Evolutionary conservation across 2,797 vertebrate species (phyloP).

Genomic region (Muscicapa comitata): DNA sequence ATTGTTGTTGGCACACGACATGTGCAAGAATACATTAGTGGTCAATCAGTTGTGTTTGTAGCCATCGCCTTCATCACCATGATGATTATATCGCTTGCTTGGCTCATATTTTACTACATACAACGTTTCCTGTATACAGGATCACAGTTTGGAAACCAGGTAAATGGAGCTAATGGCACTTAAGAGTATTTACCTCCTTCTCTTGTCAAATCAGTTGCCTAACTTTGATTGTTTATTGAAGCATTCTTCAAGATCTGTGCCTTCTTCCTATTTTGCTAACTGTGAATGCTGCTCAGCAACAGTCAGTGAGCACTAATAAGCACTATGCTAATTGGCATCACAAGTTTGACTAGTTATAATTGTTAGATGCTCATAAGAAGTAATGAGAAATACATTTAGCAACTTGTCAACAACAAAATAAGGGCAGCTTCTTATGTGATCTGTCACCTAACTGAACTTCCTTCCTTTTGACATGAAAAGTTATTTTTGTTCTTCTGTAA

Average conservation of each 20-base stretch:
- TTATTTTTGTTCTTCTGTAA: background rate
- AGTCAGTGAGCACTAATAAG: background rate
- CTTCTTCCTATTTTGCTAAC: background rate
- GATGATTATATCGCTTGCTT: constrained; percentile 81
- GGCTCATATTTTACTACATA: constrained; percentile 82
- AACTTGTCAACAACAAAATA: background rate
- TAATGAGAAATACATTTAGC: background rate
- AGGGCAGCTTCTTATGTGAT: background rate
- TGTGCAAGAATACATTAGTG: constrained; percentile 74
- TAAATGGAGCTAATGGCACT: constrained; percentile 43
- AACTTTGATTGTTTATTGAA: background rate
- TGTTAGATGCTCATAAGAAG: background rate
- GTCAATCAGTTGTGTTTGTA: constrained; percentile 81
- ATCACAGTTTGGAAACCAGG: constrained; percentile 80
- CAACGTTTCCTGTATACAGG: constrained; percentile 80
- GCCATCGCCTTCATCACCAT: constrained; percentile 82
- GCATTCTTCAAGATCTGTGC: background rate
- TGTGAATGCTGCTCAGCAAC: background rate
- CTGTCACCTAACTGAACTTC: constrained; percentile 11
- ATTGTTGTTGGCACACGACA: constrained; percentile 76
- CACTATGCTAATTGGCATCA: background rate
- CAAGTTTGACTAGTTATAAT: constrained; percentile 8
- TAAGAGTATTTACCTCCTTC: background rate
- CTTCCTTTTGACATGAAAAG: background rate
- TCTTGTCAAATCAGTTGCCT: background rate